Base-by-base conservation (phyloP, 2,113 vertebrate species). In the Zosterops japonicus region DNA sequence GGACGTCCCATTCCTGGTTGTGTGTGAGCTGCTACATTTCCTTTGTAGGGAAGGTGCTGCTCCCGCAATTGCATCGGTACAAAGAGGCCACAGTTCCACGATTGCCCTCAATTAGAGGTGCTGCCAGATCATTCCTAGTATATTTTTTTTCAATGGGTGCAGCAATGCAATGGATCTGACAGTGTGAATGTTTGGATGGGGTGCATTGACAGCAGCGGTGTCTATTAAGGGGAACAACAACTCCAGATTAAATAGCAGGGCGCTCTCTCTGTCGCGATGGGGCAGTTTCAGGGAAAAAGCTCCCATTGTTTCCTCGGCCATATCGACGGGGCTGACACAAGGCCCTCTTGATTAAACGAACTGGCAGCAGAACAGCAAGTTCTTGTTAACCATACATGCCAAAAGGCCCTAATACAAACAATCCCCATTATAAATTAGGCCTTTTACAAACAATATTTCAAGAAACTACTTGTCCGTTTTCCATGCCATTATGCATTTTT, bases 401-500 rank as follows among this genome's bases (percentile, higher is more conserved):
- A 71, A 96, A 96, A 96, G 95, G 59, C 90, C 82, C 87, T 89
- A 97, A 96, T 77, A 97, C 96, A 97, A 97, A 97, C 95, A 97
- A 97, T 97, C 96, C 88, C 96, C 97, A 96, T 98, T 97, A 96
- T 94, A 97, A 96, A 96, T 95, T 94, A 96, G 95, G 97, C 95
- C 94, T 96, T 97, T 98, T 97, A 96, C 92, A 98, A 97, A 97
- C 94, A 96, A 96, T 98, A 97, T 98, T 98, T 98, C 94, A 97
- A 97, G 97, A 94, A 98, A 98, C 98, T 98, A 94, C 98, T 97
- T 98, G 98, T 98, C 98, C 92, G 72, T 98, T 98, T 98, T 98
- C 98, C 98, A 96, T 96, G 98, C 98, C 97, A 97, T 99, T 98
- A 98, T 98, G 98, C 98, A 97, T 98, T 98, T 98, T 98, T 98